Evolutionary conservation across 1,140 invertebrate genomes (phyloP), one percentile per base, ranked within the genome.

Genomic region (Drosophila parabipectinata): DNA sequence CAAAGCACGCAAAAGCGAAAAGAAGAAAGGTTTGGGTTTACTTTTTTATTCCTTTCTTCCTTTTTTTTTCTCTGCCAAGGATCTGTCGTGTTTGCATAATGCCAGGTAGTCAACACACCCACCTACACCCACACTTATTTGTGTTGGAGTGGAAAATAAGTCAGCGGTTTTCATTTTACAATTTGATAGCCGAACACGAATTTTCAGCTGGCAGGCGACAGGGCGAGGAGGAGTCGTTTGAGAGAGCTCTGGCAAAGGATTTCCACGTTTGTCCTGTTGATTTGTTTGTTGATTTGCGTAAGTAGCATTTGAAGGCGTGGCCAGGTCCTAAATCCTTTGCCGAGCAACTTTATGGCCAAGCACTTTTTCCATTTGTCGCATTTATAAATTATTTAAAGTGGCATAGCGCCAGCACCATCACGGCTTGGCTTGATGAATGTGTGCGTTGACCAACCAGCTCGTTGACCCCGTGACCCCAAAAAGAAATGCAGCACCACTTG

Each of bases 361-460:
- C 41, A 44, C 41, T 37, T 78, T 81, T 85, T 75, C 77, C 77
- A 81, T 87, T 87, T 85, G 82, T 47, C 64, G 78, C 78, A 88
- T 82, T 87, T 88, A 87, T 87, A 87, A 87, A 87, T 87, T 88
- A 87, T 87, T 87, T 88, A 88, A 88, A 87, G 83, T 81, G 77
- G 79, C 77, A 74, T 9, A 41, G 50, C 72, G 67, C 58, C 82
- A 30, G 52, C 32, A 62, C 55, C 82, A 30, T 48, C 32, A 45
- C 30, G 12, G 26, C 47, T 12, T 21, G 24, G 41, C 18, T 58
- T 68, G 62, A 56, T 72, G 64, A 61, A 68, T 75, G 82, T 66
- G 53, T 66, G 53, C 60, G 32, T 37, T 80, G 78, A 44, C 71
- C 76, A 88, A 44, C 71, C 76, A 88, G 41, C 41, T 79, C 83